Evolutionary conservation across 2,888 invertebrate species (phyloP).

Genomic region (Anthophora plumipes): DNA sequence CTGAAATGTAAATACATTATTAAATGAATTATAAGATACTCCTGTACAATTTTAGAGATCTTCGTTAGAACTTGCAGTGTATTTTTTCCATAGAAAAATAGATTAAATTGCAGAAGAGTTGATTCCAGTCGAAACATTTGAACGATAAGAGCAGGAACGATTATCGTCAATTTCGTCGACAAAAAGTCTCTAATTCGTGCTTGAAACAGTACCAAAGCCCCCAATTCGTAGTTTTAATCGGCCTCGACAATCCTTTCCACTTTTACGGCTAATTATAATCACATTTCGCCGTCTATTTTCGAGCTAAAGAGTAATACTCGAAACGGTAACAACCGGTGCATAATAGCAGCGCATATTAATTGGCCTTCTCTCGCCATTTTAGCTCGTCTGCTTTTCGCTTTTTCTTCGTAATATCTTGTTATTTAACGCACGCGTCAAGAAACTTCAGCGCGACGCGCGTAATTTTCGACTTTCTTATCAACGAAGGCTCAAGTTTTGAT

Average conservation of each 20-base stretch:
- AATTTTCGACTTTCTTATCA: conserved; percentile 49
- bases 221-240: not conserved
- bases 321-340: conserved; percentile 20
- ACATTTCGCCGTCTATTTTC: conserved; percentile 13
- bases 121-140: not conserved
- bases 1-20: too few species aligned
- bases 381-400: conserved; percentile 34
- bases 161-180: not conserved
- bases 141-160: not conserved
- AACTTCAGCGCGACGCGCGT: conserved; percentile 27
- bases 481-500: conserved; percentile 45
- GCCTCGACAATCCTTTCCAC: not conserved
- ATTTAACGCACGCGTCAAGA: conserved; percentile 40
- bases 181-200: not conserved
- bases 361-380: conserved; percentile 27
- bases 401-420: conserved; percentile 30
- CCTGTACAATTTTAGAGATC: too few species aligned
- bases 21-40: too few species aligned
- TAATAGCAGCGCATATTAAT: conserved; percentile 55
- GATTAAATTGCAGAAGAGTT: not conserved
- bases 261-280: conserved; percentile 13
- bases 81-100: too few species aligned
- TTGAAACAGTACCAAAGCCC: not conserved
- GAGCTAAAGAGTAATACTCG: conserved; percentile 11
- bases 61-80: too few species aligned